Percentiles rank a stretch among this genome's conserved stretches.
Conservation (phyloP, 2,113 vertebrate genomes). For the Chamaea fasciata region DNA sequence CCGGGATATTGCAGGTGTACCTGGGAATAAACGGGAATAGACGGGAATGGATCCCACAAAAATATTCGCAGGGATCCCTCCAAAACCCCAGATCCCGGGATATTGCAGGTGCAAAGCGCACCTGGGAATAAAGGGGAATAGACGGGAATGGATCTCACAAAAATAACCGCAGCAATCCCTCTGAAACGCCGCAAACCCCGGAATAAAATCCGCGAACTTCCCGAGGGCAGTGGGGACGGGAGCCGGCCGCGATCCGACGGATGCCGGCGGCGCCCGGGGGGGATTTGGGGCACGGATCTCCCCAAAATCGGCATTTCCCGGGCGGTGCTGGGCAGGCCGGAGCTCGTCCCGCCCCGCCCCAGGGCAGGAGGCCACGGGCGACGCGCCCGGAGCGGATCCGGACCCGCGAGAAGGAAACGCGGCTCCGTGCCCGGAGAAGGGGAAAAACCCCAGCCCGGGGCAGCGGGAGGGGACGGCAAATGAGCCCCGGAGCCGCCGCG, state of each 20-base stretch:
- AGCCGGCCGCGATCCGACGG: no score
- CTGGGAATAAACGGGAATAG: background rate
- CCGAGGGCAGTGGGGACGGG: no score
- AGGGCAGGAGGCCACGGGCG: accelerated
- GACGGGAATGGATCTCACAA: background rate
- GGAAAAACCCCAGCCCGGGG: background rate
- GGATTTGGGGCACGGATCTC: accelerated
- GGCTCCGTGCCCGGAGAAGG: accelerated
- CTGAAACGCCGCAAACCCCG: no score
- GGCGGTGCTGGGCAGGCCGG: background rate
- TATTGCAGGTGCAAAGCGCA: background rate
- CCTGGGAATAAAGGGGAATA: background rate
- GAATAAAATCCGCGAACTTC: background rate
- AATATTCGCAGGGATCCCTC: background rate
- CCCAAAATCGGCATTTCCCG: background rate
- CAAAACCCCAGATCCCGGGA: accelerated
- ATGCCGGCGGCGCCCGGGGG: accelerated
- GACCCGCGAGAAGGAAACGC: background rate
- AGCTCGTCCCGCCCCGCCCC: background rate
- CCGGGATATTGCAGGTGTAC: background rate
- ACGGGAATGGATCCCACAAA: background rate
- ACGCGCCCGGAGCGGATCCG: background rate
- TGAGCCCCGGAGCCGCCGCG: background rate
- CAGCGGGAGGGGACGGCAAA: background rate
- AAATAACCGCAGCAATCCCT: accelerated